Percentiles rank a stretch among this genome's conserved stretches.
These are phyloP conservation scores for Caenorhabditis sinica DNA, from an alignment of 2,888 invertebrate species.

Conservation along the genomic window DNA sequence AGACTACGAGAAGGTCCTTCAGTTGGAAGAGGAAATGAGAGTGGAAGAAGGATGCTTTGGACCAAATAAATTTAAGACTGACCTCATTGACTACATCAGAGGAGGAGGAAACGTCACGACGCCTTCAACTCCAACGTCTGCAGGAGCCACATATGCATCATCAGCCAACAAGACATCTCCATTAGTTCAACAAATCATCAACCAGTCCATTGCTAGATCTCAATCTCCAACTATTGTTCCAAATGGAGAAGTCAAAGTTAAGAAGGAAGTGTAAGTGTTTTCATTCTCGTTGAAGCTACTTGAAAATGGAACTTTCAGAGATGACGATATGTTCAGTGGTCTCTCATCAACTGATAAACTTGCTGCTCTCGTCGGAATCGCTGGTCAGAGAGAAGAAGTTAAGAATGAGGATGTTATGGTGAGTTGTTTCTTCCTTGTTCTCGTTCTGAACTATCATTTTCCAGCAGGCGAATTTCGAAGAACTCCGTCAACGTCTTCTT, in stretches of 20 bases:
- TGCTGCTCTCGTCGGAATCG: conserved; percentile 76
- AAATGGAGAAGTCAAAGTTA: conserved; percentile 44
- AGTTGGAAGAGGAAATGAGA: conserved; percentile 77
- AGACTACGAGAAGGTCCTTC: conserved; percentile 76
- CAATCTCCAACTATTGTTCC: conserved; percentile 39
- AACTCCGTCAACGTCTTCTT: conserved; percentile 69
- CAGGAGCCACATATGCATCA: conserved; percentile 15
- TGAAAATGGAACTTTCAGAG: conserved; percentile 38
- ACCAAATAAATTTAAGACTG: conserved; percentile 77
- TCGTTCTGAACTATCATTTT: not conserved
- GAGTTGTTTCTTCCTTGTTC: not conserved
- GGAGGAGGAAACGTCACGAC: conserved; percentile 78
- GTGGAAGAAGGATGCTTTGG: conserved; percentile 77
- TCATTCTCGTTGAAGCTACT: not conserved
- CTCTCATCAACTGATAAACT: conserved; percentile 73
- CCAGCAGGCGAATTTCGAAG: conserved; percentile 65
- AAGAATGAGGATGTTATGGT: conserved; percentile 46
- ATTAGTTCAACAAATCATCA: conserved; percentile 76
- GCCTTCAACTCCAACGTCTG: conserved; percentile 58
- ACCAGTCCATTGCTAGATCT: conserved; percentile 66
- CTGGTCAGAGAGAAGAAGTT: conserved; percentile 28
- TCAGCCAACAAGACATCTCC: conserved; percentile 70
- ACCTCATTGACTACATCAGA: conserved; percentile 76
- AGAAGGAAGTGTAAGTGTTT: conserved; percentile 65
- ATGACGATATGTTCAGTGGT: conserved; percentile 70